These are phyloP conservation scores for Bombyx mandarina DNA, from an alignment of 1,140 invertebrate genomes.

Conservation along the genomic window DNA sequence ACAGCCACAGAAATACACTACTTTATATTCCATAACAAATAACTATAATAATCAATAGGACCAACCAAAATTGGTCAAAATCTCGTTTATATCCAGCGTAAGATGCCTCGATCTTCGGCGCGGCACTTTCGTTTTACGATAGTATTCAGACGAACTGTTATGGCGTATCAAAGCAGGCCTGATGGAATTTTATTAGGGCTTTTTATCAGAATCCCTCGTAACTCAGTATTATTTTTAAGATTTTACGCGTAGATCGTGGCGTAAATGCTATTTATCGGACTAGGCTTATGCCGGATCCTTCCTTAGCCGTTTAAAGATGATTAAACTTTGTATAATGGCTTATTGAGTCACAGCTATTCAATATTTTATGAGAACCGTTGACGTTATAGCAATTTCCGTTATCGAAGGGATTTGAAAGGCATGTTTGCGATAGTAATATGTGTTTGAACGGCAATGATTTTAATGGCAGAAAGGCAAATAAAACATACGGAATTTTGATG, in stretches of 20 bases:
- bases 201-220: conserved; percentile 7
- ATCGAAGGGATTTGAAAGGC: not conserved
- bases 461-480: too few relatives aligned
- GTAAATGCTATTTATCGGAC: conserved; percentile 7
- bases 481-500: too few relatives aligned
- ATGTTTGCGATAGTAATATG: not conserved
- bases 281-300: conserved; percentile 2
- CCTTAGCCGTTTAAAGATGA: conserved; percentile 2
- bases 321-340: not conserved
- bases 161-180: conserved; percentile 8
- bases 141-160: conserved; percentile 13
- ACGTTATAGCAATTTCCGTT: not conserved
- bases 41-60: too few relatives aligned
- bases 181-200: conserved; percentile 13
- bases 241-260: conserved; percentile 11
- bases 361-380: not conserved
- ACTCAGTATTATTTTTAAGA: conserved; percentile 9
- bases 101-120: not conserved
- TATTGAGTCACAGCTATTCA: not conserved
- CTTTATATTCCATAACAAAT: too few relatives aligned
- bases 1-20: too few relatives aligned
- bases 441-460: too few relatives aligned
- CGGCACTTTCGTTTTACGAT: conserved; percentile 14
- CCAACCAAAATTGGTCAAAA: too few relatives aligned
- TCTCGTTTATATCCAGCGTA: too few relatives aligned